Base-by-base conservation (phyloP, 1,140 invertebrate species). In the Monomorium pharaonis region DNA sequence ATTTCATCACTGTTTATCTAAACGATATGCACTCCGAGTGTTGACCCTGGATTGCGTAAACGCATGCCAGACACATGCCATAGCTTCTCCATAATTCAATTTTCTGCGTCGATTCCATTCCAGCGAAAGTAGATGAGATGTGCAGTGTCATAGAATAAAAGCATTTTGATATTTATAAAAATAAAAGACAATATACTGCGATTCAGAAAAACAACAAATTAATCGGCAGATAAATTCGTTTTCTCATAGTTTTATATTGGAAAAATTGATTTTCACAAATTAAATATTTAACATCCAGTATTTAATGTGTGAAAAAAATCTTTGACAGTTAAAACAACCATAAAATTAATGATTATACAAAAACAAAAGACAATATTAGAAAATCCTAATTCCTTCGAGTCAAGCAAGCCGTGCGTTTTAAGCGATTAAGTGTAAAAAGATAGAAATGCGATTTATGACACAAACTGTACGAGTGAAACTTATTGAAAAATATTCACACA, bases 31-130 rank as follows among this genome's bases (percentile, higher is more conserved):
- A 76, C 74, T 49, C 69, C 74, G 88, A 91, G 75, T 91, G 78
- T 92, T 91, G 91, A 92, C 88, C 91, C 88, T 91, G 88, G 78
- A 80, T 92, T 91, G 77, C 72, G 75, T 85, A 91, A 92, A 90
- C 84, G 72, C 75, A 51, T 49, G 78, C 42, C 67, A 27, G 33
- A 37, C 70, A 27, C 65, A 14, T 10, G 58, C 42, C 30, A 5
- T 60, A 14, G 12, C 33, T 2, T 58, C 69, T 16, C 21, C 37
- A 10, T 27, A 77, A 84, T 89, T 86, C 3, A 24, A 74, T 65
- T 88, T 89, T 37, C 56, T 60, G 21, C 16, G 42, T 56, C 49
- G 70, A 86, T 88, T 60, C 42, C 7, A 12, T 63, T 6, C 10
- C 27, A 75, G 14, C 47, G 56, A 27, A 86, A 86, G 21, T 63